These are phyloP conservation scores for Philereme transversata DNA, from an alignment of 2,888 invertebrate species.

Conservation along the genomic window DNA sequence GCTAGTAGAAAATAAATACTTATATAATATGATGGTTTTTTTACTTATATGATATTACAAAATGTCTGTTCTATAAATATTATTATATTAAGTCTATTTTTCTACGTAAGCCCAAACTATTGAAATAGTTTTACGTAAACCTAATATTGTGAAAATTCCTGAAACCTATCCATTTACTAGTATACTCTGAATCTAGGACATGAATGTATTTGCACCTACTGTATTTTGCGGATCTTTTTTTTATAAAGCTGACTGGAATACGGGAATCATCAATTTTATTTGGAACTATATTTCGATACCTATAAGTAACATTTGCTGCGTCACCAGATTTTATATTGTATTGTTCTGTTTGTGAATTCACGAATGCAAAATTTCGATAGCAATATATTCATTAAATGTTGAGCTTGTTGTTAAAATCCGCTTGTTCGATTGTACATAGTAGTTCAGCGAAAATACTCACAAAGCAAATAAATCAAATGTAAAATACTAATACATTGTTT, in stretches of 20 bases:
- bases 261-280: conserved; percentile 51
- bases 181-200: conserved; percentile 4
- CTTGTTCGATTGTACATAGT: conserved; percentile 15
- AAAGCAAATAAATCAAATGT: conserved; percentile 12
- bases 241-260: conserved; percentile 49
- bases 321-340: conserved; percentile 36
- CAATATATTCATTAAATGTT: conserved; percentile 31
- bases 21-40: too few relatives aligned
- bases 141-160: background rate
- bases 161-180: background rate
- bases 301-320: conserved; percentile 37
- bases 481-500: background rate
- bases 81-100: background rate
- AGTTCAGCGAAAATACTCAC: conserved; percentile 11
- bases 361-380: conserved; percentile 28
- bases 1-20: too few relatives aligned
- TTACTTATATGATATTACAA: background rate
- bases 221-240: conserved; percentile 47
- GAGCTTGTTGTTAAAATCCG: conserved; percentile 30
- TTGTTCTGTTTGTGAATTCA: conserved; percentile 40
- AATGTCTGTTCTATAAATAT: background rate
- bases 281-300: conserved; percentile 21
- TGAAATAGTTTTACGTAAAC: background rate
- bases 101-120: background rate
- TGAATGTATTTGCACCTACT: conserved; percentile 18